Evolutionary conservation across 2,113 vertebrate genomes (phyloP), one percentile per base, ranked within the genome.

Genomic region (Pontoporia blainvillei): DNA sequence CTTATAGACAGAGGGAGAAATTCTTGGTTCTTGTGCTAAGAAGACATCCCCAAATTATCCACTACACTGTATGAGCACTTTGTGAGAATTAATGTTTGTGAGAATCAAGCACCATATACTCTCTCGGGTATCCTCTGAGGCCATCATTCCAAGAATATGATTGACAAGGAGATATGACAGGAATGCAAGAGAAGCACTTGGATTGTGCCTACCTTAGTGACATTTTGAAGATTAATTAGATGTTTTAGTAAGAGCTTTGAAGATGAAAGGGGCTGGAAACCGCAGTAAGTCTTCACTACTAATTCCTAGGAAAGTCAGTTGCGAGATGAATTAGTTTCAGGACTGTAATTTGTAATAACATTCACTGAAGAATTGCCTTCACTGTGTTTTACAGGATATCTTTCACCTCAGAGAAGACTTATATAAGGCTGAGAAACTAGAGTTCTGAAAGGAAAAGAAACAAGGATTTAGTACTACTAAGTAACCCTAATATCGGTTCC

Each of bases 171-270:
- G 90, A 83, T 64, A 52, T 81, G 46, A 49, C 75, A 29, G 20
- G 36, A 44, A 72, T 18, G 6, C 46, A 72, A 71, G 91, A 69
- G n/a, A 76, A 95, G 46, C n/a, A 3, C 11, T 89, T 69, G 67
- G 31, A 62, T 25, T 82, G n/a, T 66, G 29, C 46, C 79, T 62
- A 75, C 13, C 7, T 72, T 57, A 29, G 39, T 92, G 81, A 95
- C 67, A 94, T 69, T 92, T 83, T 78, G 76, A 95, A 93, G 76
- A 91, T 88, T 83, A 85, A 95, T 93, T 93, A 59, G 36, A 64
- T 91, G 44, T 83, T 91, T 94, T 83, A 54, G 23, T 64, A 85
- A 92, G 57, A 86, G 18, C 46, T 95, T 97, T 83, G 82, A 95
- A 90, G 66, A 94, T 66, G 13, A 90, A 85, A 97, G 73, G 34